Evolutionary conservation across 92 coral and sea anemone genomes (phyloP).

Genomic region (Montipora capitata): DNA sequence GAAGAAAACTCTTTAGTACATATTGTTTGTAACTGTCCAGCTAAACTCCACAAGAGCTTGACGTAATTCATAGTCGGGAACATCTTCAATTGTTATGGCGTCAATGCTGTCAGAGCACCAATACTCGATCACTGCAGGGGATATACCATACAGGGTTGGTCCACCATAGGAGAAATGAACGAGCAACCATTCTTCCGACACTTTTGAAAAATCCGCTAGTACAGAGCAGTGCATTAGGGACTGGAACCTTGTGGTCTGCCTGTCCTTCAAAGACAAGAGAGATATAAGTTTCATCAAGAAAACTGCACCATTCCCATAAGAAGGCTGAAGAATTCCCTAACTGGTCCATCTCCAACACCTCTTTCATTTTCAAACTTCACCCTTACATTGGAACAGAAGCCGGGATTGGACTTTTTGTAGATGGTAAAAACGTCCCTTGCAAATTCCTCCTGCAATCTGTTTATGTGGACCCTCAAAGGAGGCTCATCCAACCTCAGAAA

Average conservation of each 20-base stretch:
- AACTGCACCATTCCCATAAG: slow-evolving; percentile 47
- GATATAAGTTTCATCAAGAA: slow-evolving; percentile 4
- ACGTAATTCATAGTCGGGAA: slow-evolving; percentile 49
- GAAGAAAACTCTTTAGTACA: too few relatives aligned
- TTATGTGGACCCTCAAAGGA: neutral
- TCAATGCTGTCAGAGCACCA: slow-evolving; percentile 38
- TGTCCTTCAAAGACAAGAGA: slow-evolving; percentile 47
- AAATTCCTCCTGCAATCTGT: slow-evolving; percentile 44
- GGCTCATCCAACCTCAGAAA: neutral
- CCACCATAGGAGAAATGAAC: slow-evolving; percentile 61
- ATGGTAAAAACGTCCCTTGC: slow-evolving; percentile 31
- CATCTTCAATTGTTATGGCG: slow-evolving; percentile 37
- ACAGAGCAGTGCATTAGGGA: slow-evolving; percentile 40
- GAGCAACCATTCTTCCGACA: slow-evolving; percentile 57
- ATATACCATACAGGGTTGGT: slow-evolving; percentile 48
- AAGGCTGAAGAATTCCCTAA: slow-evolving; percentile 39
- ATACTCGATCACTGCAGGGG: slow-evolving; percentile 40
- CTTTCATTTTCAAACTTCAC: slow-evolving; percentile 50
- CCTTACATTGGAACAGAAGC: slow-evolving; percentile 14
- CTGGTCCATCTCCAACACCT: slow-evolving; percentile 60
- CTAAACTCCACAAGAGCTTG: slow-evolving; percentile 22
- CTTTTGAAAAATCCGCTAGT: slow-evolving; percentile 20
- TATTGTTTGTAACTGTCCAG: neutral
- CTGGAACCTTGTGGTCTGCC: slow-evolving; percentile 63
- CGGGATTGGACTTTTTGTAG: slow-evolving; percentile 43